Base-by-base conservation (phyloP, 92 coral and sea anemone genomes). In the Umimayanthus kanabou region DNA sequence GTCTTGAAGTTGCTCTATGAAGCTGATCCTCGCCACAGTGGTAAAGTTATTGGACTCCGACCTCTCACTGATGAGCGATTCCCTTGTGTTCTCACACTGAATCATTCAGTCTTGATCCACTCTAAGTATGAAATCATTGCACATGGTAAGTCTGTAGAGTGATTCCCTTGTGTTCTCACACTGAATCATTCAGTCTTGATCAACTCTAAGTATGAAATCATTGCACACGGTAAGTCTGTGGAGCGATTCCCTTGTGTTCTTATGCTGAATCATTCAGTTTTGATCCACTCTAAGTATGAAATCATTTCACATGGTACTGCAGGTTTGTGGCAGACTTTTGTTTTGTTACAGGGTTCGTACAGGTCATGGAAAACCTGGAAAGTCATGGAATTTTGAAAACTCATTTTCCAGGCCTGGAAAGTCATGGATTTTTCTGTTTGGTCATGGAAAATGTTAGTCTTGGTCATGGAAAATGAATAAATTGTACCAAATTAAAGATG, bases 111-210 rank as follows among this genome's bases (percentile, higher is more conserved):
- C 0, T 92, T 95, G 74, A 89, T 90, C 76, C 96, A 93, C 77
- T 93, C 96, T 70, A 95, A 93, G 92, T 95, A 95, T 88, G 96
- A 95, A 82, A 90, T 95, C 72, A 93, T 95, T 85, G 95, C 92
- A 5, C 93, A 91, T 71, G 98, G 96, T 94, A 87, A 91, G 86
- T 80, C 14, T 67, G 8, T 42, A 4, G 96, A 95, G 70, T 90
- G 91, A 4, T 79, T 95, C 28, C 98, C 98, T 7, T 95, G 98
- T 84, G 89, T 93, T 23, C 77, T 95, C 39, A 95, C 98, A 40
- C 71, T 91, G 58, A 94, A 95, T 69, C 93, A 95, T 65, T 93
- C 98, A 55, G 90, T 91, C 0, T 92, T 95, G 74, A 89, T 90
- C 76, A 94, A 93, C 77, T 93, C 96, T 70, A 95, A 93, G 92